Evolutionary conservation across 2,888 invertebrate species (phyloP), one percentile per base, ranked within the genome.

Genomic region (Cataglyphis albicans): DNA sequence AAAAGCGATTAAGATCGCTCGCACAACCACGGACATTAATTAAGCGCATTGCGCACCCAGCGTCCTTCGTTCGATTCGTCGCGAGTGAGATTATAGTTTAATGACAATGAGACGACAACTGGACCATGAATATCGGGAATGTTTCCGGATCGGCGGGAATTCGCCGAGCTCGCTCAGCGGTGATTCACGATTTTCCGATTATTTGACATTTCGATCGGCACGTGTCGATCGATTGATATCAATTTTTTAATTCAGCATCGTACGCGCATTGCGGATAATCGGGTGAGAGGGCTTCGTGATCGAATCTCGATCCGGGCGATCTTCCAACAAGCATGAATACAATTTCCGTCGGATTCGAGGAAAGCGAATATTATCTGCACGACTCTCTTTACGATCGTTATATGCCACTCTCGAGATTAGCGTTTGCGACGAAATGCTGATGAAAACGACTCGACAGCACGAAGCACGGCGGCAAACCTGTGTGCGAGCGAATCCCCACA

Each of bases 331-430:
- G 38, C 52, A 21, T 52, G n/a, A 25, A 15, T 57, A 18, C 9
- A 41, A 41, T 29, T 15, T 10, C 21, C 35, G 29, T 25, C 29
- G 15, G 29, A 44, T 70, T 44, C 59, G 15, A 7, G n/a, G 44
- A 70, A 68, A 78, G 21, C 25, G 35, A 6, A 7, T 18, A n/a
- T 82, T 75, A 70, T 48, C 25, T 12, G 44, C 70, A 73, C 65
- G 59, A 57, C 18, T 57, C 59, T 18, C 18, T 72, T 65, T 72
- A 72, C 73, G 64, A 48, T 18, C 35, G 12, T 67, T 55, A 63
- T 55, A 63, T 64, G 80, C n/a, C 72, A 82, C 68, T 75, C 57
- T 70, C 21, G 29, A 73, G 85, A 88, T 87, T 83, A 88, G 73
- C 82, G 82, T 88, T 83, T 68, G 76, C 81, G 65, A 52, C 38